Base-by-base conservation (phyloP, 1,140 invertebrate genomes). In the Metaphire vulgaris region DNA sequence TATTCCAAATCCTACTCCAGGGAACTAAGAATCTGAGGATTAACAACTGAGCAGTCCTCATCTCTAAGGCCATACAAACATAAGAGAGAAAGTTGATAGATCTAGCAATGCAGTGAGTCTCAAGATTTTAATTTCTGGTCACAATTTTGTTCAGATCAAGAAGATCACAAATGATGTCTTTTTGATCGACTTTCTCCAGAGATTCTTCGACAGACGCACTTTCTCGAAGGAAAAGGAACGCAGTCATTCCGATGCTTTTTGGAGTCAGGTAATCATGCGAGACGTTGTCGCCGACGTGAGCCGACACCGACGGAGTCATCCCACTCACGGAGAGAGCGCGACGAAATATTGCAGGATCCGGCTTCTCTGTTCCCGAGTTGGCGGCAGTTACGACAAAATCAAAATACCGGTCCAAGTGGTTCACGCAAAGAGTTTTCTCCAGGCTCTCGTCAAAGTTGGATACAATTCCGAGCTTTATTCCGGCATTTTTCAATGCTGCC, bases 381-480 rank as follows among this genome's bases (percentile, higher is more conserved):
- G 93, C 93, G 0, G 93, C 95, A 1, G 90, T 90, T 26, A 95
- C 75, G 68, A 94, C 86, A 87, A 95, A 96, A 79, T 91, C 88
- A 87, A 96, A 94, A 81, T 90, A 91, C 32, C 89, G 83, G 66
- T 87, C 81, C 2, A 95, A 83, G 30, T 89, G 89, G 15, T 90
- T 86, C 77, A 90, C 90, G 1, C 83, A 72, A 31, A 96, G 85
- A 74, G 95, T 89, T 1, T 86, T 85, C 70, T 90, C 86, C 0
- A 96, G 85, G 72, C 93, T 88, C 68, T 92, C 90, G 87, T 96
- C 94, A 87, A 92, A 94, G 87, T 97, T 96, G 21, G 93, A 94
- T 79, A 96, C 91, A 0, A 94, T 89, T 28, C 93, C 94, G 2
- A 87, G 12, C 69, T 80, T 81, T 1, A 87, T 32, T 12, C 77